phyloP scores from a whole-genome alignment of 1,140 invertebrate species.

The Apis cerana region DNA sequence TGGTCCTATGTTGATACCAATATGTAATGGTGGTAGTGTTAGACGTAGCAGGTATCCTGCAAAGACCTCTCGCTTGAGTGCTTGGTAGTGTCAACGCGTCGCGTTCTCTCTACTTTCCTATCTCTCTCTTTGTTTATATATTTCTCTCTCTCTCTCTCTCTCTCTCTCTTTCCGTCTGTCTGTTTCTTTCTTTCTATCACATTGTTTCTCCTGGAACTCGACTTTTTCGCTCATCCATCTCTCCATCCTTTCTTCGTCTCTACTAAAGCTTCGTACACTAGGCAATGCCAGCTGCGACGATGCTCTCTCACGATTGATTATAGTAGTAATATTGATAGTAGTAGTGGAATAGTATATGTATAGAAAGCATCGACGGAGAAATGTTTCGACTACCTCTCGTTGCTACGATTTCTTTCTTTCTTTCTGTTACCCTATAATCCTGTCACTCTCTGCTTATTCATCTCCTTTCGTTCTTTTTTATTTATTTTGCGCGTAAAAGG shows the following conservation, averaged over 20 bases:
- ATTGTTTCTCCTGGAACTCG: neutral
- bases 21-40: slow-evolving; percentile 18
- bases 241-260: slow-evolving; percentile 29
- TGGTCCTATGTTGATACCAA: slow-evolving; percentile 13
- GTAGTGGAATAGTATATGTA: neutral
- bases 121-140: neutral
- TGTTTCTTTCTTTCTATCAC: neutral
- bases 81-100: slow-evolving; percentile 48
- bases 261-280: slow-evolving; percentile 21
- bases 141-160: neutral
- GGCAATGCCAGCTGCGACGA: slow-evolving; percentile 17
- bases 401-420: no score
- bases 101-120: neutral
- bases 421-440: slow-evolving; percentile 5
- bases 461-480: slow-evolving; percentile 3
- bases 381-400: neutral
- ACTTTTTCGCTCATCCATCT: slow-evolving; percentile 20
- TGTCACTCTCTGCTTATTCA: slow-evolving; percentile 30
- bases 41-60: slow-evolving; percentile 64
- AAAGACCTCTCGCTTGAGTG: slow-evolving; percentile 61
- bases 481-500: slow-evolving; percentile 35
- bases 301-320: neutral
- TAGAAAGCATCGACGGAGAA: slow-evolving; percentile 14
- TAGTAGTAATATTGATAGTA: neutral
- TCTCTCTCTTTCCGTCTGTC: neutral